Base-by-base conservation (phyloP, 2,888 invertebrate species). In the Ditula angustiorana region DNA sequence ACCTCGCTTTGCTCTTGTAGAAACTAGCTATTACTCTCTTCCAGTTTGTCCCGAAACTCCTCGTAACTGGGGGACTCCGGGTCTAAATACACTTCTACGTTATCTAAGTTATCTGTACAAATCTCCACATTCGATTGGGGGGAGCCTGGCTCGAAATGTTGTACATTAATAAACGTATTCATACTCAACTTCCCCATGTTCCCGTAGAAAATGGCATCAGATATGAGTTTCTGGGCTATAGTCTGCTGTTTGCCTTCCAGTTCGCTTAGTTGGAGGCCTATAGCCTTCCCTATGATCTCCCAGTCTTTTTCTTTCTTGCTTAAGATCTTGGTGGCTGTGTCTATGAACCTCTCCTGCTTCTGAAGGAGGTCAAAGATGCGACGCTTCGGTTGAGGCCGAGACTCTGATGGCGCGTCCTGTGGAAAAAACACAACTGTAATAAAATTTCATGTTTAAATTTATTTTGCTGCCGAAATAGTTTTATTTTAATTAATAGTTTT, bases 201-300 rank as follows among this genome's bases (percentile, higher is more conserved):
- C 5, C 23, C 57, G 26, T 61, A 53, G 24, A 44, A 61, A 44
- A 61, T 52, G 1, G 61, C 55, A 30, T 61, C 61, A 0, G 53
- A 19, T 30, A 61, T 61, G 10, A 61, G n/a, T 30, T 61, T 61
- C 21, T 61, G 61, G 1, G 49, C 52, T 28, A 61, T 61, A 13
- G 24, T 28, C 11, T 10, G 37, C 24, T 61, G 61, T 0, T 30
- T 10, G 0, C 28, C 28, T 13, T 26, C 21, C 11, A 61, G 19
- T 0, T 5, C 46, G 5, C 30, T 53, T 5, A 61, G 10, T 28
- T 61, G 61, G 3, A 61, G 44, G 1, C 61, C 61, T 2, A 61
- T 61, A 0, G 53, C 24, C 19, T 61, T 61, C n/a, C 61, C 61
- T n/a, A 61, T 53, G 1, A 61, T 26, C 13, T 61, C 61, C 61